Evolutionary conservation across 2,113 vertebrate genomes (phyloP), one percentile per base, ranked within the genome.

Genomic region (Hoplias malabaricus): DNA sequence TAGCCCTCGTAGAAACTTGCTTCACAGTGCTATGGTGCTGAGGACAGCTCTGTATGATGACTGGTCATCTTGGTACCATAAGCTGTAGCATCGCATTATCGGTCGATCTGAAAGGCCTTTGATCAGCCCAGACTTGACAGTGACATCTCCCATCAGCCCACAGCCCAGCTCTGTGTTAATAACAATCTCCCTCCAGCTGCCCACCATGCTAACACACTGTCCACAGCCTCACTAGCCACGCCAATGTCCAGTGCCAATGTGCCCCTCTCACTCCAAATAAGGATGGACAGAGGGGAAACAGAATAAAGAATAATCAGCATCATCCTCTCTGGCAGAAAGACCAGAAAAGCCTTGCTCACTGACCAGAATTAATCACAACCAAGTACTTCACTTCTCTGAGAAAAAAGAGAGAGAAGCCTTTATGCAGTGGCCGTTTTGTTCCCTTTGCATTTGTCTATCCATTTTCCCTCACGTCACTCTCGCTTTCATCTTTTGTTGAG

Each of bases 61-160:
- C 67, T 66, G 63, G 72, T 46, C 3, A 29, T 78, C 56, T 75
- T 59, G 71, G 77, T 63, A 69, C 66, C 78, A 77, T 77, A 81
- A 79, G 72, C 80, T 82, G 82, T 76, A 86, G 74, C 81, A 73
- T 83, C 79, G 42, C 62, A 86, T 87, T 79, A 69, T 75, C 36
- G 68, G 80, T 89, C 79, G 81, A 56, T 84, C 84, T 77, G 75
- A 40, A 72, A 75, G 3, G 21, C 31, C 43, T 54, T n/a, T 61
- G 78, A 33, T 66, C 65, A 72, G 67, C 79, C 66, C 74, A 56
- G 48, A 40, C 73, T 67, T 78, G 85, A 86, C 54, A 69, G 53
- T 69, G 82, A 78, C 82, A 81, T 65, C 69, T 84, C 73, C 73
- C 79, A 83, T 87, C 83, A 75, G 61, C 34, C 56, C 19, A 59